phyloP scores from a whole-genome alignment of 2,113 vertebrate species.

The Paradisaea rubra region DNA sequence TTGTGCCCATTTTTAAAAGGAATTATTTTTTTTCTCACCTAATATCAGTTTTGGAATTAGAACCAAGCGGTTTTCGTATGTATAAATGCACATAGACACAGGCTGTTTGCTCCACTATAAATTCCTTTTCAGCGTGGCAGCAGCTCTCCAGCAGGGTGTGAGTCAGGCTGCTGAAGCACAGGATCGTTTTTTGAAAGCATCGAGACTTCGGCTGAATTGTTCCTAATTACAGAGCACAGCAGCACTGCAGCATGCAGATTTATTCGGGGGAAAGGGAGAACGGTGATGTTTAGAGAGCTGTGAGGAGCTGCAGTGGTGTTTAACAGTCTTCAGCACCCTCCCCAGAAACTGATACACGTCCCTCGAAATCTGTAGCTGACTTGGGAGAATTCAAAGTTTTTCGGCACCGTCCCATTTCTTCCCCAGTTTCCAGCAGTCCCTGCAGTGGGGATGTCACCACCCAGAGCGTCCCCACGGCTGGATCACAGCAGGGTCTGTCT shows the following conservation, averaged over 20 bases:
- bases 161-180: background rate
- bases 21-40: background rate
- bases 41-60: background rate
- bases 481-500: background rate
- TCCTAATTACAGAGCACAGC: background rate
- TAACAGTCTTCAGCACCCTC: background rate
- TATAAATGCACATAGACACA: background rate
- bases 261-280: background rate
- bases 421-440: background rate
- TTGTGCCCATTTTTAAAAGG: rapidly evolving
- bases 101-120: background rate
- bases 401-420: background rate
- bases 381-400: background rate
- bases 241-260: background rate
- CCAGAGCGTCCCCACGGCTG: background rate
- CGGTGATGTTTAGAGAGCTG: background rate
- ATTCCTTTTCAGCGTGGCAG: background rate
- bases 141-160: background rate
- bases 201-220: background rate
- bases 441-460: background rate
- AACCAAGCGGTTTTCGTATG: background rate
- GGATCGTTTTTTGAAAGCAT: background rate
- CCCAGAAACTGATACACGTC: rapidly evolving
- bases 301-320: background rate
- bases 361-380: background rate